Base-by-base conservation (phyloP, 2,113 vertebrate genomes). In the Pygoscelis adeliae region DNA sequence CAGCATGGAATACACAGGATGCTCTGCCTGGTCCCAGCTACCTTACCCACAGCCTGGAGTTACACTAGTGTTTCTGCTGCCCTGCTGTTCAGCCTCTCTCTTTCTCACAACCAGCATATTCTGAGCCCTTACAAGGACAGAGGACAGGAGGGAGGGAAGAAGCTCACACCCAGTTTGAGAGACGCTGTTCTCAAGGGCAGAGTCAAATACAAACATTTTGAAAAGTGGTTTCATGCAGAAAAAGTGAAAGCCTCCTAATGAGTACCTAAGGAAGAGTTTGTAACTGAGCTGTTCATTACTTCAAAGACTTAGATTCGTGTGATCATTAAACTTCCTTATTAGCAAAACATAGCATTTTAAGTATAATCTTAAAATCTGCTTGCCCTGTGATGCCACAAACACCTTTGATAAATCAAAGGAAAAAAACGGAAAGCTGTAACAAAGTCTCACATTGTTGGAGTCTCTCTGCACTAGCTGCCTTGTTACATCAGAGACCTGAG, bases 141-240 rank as follows among this genome's bases (percentile, higher is more conserved):
- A 79, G 67, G 55, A 65, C 26, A 53, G 83, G 15, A 95, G 36
- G 69, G 36, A 70, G 47, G 46, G 42, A 94, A 71, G 59, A 42
- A 80, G 83, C 53, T 83, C 70, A 62, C 40, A 62, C 38, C 26
- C 34, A 30, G 15, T 56, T 70, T 83, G 25, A 55, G 62, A 86
- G 50, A 62, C 3, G 3, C 21, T 66, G n/a, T 40, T 92, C 74
- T 83, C 42, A 88, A 80, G 65, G 62, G 84, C 63, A 80, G 63
- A 61, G 32, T 55, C 82, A 94, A 88, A 88, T 66, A 32, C 76
- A 93, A 95, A 88, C 42, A 77, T 90, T 97, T 63, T 77, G 78
- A 85, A 85, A 83, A 90, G 61, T 0, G 1, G 18, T 36, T 83
- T 80, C 53, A 80, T 11, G 12, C 6, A 46, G 42, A 78, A 40